Conservation (phyloP, 2,113 vertebrate species). For the Charina bottae region DNA sequence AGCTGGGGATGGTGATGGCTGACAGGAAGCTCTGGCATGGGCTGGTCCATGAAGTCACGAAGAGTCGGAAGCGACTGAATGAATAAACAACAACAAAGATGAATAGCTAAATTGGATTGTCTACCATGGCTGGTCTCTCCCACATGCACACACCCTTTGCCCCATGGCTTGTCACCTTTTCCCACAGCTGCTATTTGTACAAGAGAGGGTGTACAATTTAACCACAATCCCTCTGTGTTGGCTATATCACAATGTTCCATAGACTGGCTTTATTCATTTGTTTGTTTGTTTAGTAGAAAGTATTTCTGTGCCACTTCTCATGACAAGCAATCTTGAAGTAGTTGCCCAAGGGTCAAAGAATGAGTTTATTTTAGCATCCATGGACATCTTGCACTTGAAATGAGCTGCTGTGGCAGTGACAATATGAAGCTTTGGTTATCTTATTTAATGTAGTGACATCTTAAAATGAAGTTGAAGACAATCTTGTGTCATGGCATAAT, state of each 20-base stretch:
- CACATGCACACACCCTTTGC: neutral
- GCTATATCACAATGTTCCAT: neutral
- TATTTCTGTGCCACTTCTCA: neutral
- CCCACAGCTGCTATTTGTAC: neutral
- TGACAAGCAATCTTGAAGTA: neutral
- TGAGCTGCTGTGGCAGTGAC: neutral
- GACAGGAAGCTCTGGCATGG: too few relatives aligned
- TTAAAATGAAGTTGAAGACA: slow-evolving; percentile 15
- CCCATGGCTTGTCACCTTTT: neutral
- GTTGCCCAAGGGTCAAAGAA: neutral
- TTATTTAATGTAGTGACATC: neutral
- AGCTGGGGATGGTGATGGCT: too few relatives aligned
- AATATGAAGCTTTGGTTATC: neutral
- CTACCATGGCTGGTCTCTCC: neutral
- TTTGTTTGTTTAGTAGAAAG: neutral
- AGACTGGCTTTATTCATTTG: neutral
- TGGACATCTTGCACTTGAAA: neutral
- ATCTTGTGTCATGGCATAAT: slow-evolving; percentile 12
- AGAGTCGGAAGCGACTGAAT: too few relatives aligned
- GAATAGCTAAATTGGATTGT: neutral
- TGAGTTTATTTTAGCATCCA: neutral
- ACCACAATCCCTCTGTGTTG: neutral
- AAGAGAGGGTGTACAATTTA: neutral
- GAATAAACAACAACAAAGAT: too few relatives aligned
- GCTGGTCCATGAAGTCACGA: too few relatives aligned